Evolutionary conservation across 2,888 invertebrate species (phyloP).

Genomic region (Trachelus stipa): DNA sequence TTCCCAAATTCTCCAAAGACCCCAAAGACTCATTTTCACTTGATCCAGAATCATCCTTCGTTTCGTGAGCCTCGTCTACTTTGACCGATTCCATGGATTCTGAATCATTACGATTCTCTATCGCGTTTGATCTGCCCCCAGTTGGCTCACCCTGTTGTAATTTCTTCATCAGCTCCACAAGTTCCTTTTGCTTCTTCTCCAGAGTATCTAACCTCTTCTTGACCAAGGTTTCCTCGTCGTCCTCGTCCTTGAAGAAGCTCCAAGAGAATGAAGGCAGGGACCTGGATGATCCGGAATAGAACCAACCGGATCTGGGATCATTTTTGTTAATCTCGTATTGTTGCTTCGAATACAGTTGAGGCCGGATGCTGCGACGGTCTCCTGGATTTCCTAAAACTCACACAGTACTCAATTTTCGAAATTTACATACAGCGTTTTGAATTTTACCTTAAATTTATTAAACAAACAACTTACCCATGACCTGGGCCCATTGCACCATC

Average conservation of each 20-base stretch:
- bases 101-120: neutral
- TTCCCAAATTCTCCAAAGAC: neutral
- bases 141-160: conserved; percentile 20
- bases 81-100: neutral
- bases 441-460: neutral
- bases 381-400: neutral
- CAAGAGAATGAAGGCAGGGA: conserved; percentile 24
- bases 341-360: neutral
- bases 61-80: neutral
- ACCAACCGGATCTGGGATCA: conserved; percentile 17
- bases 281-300: conserved; percentile 28
- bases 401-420: neutral
- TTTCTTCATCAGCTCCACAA: conserved; percentile 25
- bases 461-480: conserved; percentile 8
- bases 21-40: neutral
- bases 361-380: neutral
- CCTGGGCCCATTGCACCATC: neutral
- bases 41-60: neutral
- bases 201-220: conserved; percentile 26
- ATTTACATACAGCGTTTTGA: neutral
- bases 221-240: conserved; percentile 15
- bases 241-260: neutral
- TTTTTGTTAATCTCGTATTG: neutral
- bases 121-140: neutral
- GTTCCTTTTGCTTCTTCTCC: conserved; percentile 31